Conservation (phyloP, 1,140 invertebrate species). For the Delia radicum region DNA sequence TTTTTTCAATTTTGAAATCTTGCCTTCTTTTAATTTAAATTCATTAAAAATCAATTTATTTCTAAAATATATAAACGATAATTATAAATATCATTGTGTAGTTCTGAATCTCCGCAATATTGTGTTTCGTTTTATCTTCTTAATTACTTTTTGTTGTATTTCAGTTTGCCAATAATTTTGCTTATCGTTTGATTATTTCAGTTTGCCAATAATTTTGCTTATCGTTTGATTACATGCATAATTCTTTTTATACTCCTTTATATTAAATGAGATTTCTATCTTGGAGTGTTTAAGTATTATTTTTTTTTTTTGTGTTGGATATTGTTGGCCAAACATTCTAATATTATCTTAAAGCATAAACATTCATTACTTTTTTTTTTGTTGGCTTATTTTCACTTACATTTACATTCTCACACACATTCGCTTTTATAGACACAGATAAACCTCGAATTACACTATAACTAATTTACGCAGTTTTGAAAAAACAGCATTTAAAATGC, state of each 20-base stretch:
- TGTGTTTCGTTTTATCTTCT: conserved; percentile 9
- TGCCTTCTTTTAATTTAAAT: background rate
- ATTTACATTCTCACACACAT: background rate
- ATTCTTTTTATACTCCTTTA: background rate
- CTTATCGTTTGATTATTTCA: too few relatives aligned
- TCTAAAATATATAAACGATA: too few relatives aligned
- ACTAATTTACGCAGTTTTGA: too few relatives aligned
- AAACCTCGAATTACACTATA: too few relatives aligned
- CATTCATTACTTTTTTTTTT: conserved; percentile 11
- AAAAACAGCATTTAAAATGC: too few relatives aligned
- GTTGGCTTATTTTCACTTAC: background rate
- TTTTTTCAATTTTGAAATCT: background rate
- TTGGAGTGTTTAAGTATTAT: too few relatives aligned
- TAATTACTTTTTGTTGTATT: conserved; percentile 9
- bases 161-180: conserved; percentile 14
- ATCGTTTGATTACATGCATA: conserved; percentile 8
- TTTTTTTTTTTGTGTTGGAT: background rate
- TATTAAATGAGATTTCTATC: conserved; percentile 17
- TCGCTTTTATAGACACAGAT: too few relatives aligned
- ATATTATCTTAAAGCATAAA: conserved; percentile 21
- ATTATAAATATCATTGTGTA: background rate
- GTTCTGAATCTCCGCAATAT: background rate
- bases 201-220: conserved; percentile 21
- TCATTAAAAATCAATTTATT: background rate
- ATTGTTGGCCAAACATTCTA: conserved; percentile 20